Conservation (phyloP, 2,797 vertebrate genomes). For the Hybognathus amarus region DNA sequence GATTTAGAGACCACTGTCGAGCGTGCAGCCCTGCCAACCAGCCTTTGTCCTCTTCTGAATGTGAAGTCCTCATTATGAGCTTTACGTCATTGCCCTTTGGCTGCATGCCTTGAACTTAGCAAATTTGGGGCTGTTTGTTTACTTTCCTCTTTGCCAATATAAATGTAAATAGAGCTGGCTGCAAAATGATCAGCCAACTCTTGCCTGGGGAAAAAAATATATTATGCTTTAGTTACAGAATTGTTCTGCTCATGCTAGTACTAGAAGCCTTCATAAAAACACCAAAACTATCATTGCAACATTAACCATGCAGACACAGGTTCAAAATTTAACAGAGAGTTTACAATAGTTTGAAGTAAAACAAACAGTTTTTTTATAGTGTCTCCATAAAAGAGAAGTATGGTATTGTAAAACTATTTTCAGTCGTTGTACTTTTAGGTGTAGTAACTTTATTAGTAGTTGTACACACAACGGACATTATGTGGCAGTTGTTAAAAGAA, state of each 20-base stretch:
- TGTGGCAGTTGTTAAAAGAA: background rate
- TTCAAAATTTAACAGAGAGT: background rate
- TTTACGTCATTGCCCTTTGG: constrained; percentile 11
- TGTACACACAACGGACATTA: background rate
- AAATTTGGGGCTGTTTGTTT: background rate
- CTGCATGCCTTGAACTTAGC: background rate
- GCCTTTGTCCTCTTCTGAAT: constrained; percentile 34
- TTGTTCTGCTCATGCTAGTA: background rate
- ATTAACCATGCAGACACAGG: background rate
- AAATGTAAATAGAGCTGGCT: background rate
- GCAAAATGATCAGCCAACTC: background rate
- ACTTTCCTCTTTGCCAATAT: background rate
- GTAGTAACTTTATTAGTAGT: background rate
- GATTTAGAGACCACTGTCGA: background rate
- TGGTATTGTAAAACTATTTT: constrained; percentile 21
- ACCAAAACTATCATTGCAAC: background rate
- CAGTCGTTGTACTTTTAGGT: background rate
- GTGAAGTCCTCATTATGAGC: constrained; percentile 10
- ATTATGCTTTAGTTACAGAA: background rate
- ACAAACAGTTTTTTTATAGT: constrained; percentile 7
- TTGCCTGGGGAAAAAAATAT: too few relatives aligned
- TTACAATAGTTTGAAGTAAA: background rate
- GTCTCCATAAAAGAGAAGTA: constrained; percentile 20
- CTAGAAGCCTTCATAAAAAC: background rate
- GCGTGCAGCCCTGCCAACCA: background rate